Conservation (phyloP, 2,888 invertebrate species). For the Scelioninae gen. 1 region DNA sequence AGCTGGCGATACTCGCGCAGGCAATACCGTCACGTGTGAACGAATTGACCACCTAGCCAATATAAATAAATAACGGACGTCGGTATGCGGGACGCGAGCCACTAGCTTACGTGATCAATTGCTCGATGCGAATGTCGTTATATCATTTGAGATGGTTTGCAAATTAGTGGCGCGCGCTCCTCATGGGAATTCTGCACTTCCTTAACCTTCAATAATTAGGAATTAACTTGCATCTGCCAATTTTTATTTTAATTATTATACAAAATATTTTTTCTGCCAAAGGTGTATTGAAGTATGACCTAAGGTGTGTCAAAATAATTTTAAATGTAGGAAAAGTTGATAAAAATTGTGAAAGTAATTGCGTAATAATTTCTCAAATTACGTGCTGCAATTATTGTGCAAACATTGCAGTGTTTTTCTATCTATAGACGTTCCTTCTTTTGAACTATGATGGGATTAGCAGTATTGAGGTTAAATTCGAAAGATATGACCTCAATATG, state of each 20-base stretch:
- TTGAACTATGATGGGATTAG: slow-evolving; percentile 2
- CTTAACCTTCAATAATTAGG: too few species aligned
- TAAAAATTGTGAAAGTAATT: too few species aligned
- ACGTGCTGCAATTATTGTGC: slow-evolving; percentile 33
- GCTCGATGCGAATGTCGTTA: slow-evolving; percentile 65
- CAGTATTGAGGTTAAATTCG: slow-evolving; percentile 40
- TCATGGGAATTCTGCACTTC: slow-evolving; percentile 46
- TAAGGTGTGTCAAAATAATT: too few species aligned
- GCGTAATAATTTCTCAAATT: slow-evolving; percentile 20
- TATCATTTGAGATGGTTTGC: slow-evolving; percentile 36
- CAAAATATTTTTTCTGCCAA: too few species aligned
- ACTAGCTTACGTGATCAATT: slow-evolving; percentile 77
- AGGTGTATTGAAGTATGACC: too few species aligned
- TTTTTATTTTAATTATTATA: too few species aligned
- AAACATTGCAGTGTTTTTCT: slow-evolving; percentile 11
- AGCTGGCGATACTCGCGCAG: slow-evolving; percentile 61
- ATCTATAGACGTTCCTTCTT: background rate
- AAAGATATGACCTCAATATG: slow-evolving; percentile 41
- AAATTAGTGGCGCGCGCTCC: slow-evolving; percentile 60
- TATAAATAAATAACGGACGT: slow-evolving; percentile 79
- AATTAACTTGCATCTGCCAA: too few species aligned
- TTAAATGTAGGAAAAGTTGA: too few species aligned
- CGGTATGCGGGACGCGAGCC: slow-evolving; percentile 76
- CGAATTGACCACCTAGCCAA: slow-evolving; percentile 80
- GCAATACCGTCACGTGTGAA: slow-evolving; percentile 77